These are phyloP conservation scores for Arbacia lixula DNA, from an alignment of 53 echinoderm and acorn worm genomes.

Conservation along the genomic window DNA sequence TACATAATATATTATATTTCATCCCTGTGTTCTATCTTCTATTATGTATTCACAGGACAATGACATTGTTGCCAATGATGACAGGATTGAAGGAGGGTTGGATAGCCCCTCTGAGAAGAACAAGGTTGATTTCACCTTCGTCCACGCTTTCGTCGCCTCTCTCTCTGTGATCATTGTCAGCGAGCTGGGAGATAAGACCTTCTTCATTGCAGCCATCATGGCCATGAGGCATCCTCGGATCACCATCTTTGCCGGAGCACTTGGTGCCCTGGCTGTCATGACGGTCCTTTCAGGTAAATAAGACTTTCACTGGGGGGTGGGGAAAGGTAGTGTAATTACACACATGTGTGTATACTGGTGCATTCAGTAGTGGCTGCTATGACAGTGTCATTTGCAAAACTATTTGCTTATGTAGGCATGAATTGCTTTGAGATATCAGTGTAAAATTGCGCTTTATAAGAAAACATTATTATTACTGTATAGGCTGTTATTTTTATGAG, in stretches of 20 bases:
- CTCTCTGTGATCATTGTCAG: constrained; percentile 97
- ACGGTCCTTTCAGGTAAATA: constrained; percentile 87
- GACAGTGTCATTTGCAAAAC: no score
- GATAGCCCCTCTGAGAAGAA: constrained; percentile 16
- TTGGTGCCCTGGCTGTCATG: constrained; percentile 90
- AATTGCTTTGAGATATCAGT: no score
- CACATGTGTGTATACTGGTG: no score
- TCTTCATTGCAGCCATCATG: constrained; percentile 99
- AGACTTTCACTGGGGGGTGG: background rate
- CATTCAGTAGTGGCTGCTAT: no score
- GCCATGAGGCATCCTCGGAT: constrained; percentile 93
- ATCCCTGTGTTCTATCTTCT: background rate
- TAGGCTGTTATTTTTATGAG: no score
- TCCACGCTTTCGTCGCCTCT: constrained; percentile 95
- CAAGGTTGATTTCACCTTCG: constrained; percentile 72
- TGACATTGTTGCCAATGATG: constrained; percentile 47
- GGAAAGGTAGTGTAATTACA: no score
- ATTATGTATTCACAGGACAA: constrained; percentile 46
- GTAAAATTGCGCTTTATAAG: no score
- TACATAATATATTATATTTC: background rate
- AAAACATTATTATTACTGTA: no score
- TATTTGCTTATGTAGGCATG: no score
- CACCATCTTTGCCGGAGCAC: constrained; percentile 88
- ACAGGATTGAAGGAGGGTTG: constrained; percentile 8
- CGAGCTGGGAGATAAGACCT: constrained; percentile 96